Evolutionary conservation across 1,140 invertebrate species (phyloP).

Genomic region (Cotesia glomerata): DNA sequence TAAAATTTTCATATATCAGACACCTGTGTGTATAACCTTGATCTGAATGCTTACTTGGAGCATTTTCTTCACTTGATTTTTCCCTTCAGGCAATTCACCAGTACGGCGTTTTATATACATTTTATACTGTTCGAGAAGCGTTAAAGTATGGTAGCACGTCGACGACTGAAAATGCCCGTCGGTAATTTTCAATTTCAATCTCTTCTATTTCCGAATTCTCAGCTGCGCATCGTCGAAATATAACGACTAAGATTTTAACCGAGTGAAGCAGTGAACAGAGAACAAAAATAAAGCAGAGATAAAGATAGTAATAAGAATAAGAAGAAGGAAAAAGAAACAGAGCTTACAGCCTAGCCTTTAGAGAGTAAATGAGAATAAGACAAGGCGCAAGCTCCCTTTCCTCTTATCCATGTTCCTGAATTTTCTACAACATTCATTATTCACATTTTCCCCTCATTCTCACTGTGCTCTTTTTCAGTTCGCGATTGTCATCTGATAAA

Average conservation of each 20-base stretch:
- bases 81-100: neutral
- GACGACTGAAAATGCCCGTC: slow-evolving; percentile 11
- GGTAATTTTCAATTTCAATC: slow-evolving; percentile 36
- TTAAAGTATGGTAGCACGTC: neutral
- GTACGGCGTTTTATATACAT: neutral
- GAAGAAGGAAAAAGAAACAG: neutral
- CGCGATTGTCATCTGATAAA: slow-evolving; percentile 17
- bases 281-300: neutral
- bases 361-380: no score
- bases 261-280: neutral
- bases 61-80: slow-evolving; percentile 10
- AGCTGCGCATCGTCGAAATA: slow-evolving; percentile 27
- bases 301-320: neutral
- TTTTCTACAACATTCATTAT: slow-evolving; percentile 15
- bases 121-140: no score
- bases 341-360: no score
- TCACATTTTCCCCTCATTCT: neutral
- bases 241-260: neutral
- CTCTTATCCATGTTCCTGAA: neutral
- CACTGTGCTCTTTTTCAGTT: neutral
- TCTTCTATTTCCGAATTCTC: slow-evolving; percentile 33
- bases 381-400: neutral
- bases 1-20: no score
- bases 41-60: slow-evolving; percentile 8
- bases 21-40: neutral